phyloP scores from a whole-genome alignment of 2,113 vertebrate species.

The Crotophaga sulcirostris region DNA sequence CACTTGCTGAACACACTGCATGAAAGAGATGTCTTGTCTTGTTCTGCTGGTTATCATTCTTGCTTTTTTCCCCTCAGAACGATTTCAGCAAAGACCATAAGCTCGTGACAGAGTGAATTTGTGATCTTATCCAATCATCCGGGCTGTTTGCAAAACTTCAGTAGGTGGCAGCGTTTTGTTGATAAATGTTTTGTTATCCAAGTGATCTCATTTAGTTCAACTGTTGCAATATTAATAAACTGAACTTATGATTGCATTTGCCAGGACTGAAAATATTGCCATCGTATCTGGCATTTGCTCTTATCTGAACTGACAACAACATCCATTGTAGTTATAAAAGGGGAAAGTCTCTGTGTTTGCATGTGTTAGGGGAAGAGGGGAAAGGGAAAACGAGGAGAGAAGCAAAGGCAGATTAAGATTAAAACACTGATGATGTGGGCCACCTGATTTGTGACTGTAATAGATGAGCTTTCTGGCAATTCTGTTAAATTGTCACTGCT shows the following conservation, averaged over 20 bases:
- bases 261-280: conserved; percentile 77
- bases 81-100: conserved; percentile 77
- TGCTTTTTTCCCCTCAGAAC: conserved; percentile 34
- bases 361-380: conserved; percentile 17
- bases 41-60: conserved; percentile 73
- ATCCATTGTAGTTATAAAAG: conserved; percentile 66
- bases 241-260: conserved; percentile 80
- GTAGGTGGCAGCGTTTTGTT: conserved; percentile 87
- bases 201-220: conserved; percentile 83
- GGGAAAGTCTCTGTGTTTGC: not conserved
- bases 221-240: conserved; percentile 86
- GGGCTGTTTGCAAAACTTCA: conserved; percentile 84
- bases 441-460: conserved; percentile 17
- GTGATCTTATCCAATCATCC: conserved; percentile 83
- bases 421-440: not conserved
- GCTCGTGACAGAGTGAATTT: conserved; percentile 79
- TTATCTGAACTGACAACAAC: conserved; percentile 80
- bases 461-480: not conserved
- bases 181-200: conserved; percentile 85
- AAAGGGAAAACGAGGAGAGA: not conserved
- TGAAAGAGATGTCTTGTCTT: conserved; percentile 70
- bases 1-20: conserved; percentile 61
- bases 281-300: conserved; percentile 73
- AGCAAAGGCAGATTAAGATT: conserved; percentile 5
- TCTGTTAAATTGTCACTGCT: not conserved